Percentiles rank a stretch among this genome's conserved stretches.
Evolutionary conservation across 1,140 invertebrate species (phyloP).

Genomic region (Amyelois transitella): DNA sequence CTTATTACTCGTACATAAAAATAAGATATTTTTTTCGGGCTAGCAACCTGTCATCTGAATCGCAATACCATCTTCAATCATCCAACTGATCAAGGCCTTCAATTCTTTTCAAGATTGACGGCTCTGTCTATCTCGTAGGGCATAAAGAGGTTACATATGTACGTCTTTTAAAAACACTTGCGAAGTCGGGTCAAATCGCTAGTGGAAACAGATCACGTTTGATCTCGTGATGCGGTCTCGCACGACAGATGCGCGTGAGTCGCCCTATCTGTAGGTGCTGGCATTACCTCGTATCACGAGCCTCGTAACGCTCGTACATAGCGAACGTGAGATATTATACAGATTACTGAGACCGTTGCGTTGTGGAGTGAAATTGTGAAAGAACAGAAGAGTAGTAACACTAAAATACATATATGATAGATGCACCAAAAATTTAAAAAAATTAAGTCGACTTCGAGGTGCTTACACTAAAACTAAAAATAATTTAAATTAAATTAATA

Average conservation of each 20-base stretch:
- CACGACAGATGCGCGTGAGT: background rate
- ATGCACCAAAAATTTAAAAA: too few species aligned
- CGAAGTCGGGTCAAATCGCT: background rate
- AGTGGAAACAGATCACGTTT: background rate
- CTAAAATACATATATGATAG: too few species aligned
- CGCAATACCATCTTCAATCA: too few species aligned
- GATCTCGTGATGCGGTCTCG: background rate
- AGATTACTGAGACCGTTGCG: background rate
- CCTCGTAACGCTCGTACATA: background rate
- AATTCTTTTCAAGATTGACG: too few species aligned
- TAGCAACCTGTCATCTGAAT: too few species aligned
- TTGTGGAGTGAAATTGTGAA: background rate
- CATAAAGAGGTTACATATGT: background rate
- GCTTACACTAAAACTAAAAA: too few species aligned
- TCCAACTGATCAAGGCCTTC: too few species aligned
- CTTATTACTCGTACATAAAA: too few species aligned
- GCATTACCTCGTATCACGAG: background rate
- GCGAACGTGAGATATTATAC: conserved; percentile 3
- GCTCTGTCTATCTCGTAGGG: background rate
- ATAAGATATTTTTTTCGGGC: too few species aligned
- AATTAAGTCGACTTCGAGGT: too few species aligned
- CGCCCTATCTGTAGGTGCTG: background rate
- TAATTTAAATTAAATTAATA: too few species aligned
- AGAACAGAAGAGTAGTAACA: background rate
- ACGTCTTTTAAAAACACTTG: too few species aligned